phyloP scores from a whole-genome alignment of 2,113 vertebrate genomes.

The Nothocercus nigrocapillus region DNA sequence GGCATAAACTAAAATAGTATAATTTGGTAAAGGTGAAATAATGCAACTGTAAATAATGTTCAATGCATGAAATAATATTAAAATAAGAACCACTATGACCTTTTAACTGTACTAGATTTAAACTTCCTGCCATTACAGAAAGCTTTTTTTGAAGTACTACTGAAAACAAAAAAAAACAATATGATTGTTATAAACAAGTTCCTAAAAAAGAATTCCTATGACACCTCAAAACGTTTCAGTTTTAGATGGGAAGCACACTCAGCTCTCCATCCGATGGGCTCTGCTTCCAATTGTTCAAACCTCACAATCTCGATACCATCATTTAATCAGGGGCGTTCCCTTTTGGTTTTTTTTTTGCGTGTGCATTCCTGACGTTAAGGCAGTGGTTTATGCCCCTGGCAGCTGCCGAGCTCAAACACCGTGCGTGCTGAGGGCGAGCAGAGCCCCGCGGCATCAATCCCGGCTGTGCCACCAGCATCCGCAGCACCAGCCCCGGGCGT shows the following conservation, averaged over 20 bases:
- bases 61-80: neutral
- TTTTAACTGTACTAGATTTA: neutral
- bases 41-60: neutral
- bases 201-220: neutral
- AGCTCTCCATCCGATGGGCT: neutral
- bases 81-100: neutral
- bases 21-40: neutral
- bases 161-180: neutral
- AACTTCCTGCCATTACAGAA: neutral
- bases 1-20: neutral
- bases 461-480: neutral
- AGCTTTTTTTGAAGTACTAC: neutral
- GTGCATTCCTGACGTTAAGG: neutral
- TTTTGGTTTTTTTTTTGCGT: neutral
- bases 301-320: neutral
- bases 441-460: neutral
- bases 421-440: rapidly evolving
- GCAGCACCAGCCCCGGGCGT: neutral
- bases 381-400: neutral
- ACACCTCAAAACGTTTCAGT: neutral
- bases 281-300: neutral
- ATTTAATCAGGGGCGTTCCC: neutral
- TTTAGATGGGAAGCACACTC: neutral
- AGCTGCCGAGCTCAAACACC: neutral
- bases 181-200: neutral